These are phyloP conservation scores for Stenopsyche tienmushanensis DNA, from an alignment of 1,140 invertebrate genomes.

Conservation along the genomic window DNA sequence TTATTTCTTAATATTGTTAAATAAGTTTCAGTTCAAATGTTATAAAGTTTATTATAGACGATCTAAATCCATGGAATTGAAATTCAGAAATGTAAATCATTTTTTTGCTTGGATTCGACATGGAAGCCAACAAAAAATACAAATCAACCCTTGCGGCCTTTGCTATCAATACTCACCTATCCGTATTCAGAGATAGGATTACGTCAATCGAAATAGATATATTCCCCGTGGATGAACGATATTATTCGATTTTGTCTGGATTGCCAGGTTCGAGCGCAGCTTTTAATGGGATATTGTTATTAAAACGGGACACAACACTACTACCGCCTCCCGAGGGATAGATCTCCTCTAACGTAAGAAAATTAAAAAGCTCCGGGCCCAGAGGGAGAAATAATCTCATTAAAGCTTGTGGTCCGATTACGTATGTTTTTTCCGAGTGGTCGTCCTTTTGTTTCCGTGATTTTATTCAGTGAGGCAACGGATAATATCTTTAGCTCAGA, in stretches of 20 bases:
- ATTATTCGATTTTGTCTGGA: neutral
- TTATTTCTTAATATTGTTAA: no score
- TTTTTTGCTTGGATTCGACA: no score
- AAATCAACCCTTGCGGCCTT: neutral
- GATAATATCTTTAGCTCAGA: conserved; percentile 4
- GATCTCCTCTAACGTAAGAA: conserved; percentile 11
- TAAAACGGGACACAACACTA: conserved; percentile 8
- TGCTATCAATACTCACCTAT: no score
- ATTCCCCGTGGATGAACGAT: neutral
- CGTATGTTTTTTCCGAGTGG: conserved; percentile 3
- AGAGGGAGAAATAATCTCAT: conserved; percentile 24
- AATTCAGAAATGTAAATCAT: no score
- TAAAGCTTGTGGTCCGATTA: conserved; percentile 11
- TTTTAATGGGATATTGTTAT: conserved; percentile 18
- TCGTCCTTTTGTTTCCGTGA: conserved; percentile 6
- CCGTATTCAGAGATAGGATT: no score
- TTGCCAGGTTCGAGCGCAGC: neutral
- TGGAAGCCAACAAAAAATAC: no score
- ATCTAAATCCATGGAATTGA: no score
- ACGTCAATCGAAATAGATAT: no score
- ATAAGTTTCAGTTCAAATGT: no score
- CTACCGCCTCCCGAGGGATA: conserved; percentile 2
- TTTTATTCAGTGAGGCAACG: conserved; percentile 7
- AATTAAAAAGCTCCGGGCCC: conserved; percentile 18
- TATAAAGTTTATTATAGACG: no score